Conservation (phyloP, 2,797 vertebrate species). For the Decapterus maruadsi region DNA sequence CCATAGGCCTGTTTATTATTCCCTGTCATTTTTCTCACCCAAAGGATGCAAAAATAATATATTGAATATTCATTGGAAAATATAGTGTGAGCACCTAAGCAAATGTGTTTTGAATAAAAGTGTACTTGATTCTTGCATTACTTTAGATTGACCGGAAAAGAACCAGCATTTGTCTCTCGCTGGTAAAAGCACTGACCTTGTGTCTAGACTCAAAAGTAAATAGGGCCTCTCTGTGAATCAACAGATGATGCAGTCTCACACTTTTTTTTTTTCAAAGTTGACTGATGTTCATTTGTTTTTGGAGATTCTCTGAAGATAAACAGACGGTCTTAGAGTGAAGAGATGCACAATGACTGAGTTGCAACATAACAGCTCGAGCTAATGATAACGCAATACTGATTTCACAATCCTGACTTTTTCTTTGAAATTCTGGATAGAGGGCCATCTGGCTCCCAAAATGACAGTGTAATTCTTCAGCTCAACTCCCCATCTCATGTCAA, state of each 20-base stretch:
- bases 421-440: conserved; percentile 1
- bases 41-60: conserved; percentile 11
- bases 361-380: background rate
- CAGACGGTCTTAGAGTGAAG: background rate
- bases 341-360: background rate
- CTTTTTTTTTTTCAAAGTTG: background rate
- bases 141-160: background rate
- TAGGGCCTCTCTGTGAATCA: conserved; percentile 29
- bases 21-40: conserved; percentile 13
- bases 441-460: conserved; percentile 3
- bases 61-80: background rate
- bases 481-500: conserved; percentile 14
- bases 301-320: background rate
- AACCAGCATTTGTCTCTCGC: conserved; percentile 21
- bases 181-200: conserved; percentile 36
- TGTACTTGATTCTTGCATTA: background rate
- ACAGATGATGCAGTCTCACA: conserved; percentile 4
- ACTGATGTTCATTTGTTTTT: conserved; percentile 7
- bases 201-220: conserved; percentile 38
- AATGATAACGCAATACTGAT: background rate
- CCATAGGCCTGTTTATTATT: conserved; percentile 36
- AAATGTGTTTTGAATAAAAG: background rate
- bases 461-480: conserved; percentile 9
- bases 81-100: conserved; percentile 8
- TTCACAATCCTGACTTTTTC: background rate